Evolutionary conservation across 1,140 invertebrate genomes (phyloP).

Genomic region (Pollicipes pollicipes): DNA sequence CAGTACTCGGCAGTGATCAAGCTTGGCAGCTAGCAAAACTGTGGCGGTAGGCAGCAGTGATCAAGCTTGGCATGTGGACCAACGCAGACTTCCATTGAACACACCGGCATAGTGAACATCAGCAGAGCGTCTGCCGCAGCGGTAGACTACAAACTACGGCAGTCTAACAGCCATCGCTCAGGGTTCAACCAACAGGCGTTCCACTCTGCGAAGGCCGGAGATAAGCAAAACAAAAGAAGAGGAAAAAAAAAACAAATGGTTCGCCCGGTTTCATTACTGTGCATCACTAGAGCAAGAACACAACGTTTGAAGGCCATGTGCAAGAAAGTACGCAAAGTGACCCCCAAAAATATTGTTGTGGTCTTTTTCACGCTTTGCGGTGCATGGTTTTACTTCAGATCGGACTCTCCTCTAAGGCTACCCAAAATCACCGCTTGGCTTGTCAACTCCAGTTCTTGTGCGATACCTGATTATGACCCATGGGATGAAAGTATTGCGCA

Average conservation of each 20-base stretch:
- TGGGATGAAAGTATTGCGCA: not conserved
- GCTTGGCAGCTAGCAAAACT: too few relatives aligned
- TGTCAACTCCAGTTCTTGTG: not conserved
- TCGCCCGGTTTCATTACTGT: not conserved
- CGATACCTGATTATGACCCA: not conserved
- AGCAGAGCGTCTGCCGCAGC: too few relatives aligned
- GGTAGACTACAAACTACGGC: too few relatives aligned
- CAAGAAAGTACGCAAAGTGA: not conserved
- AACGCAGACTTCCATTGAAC: too few relatives aligned
- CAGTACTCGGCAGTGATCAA: too few relatives aligned
- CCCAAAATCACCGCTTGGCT: not conserved
- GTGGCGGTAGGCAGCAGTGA: too few relatives aligned
- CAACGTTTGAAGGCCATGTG: not conserved
- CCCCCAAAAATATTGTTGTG: too few relatives aligned
- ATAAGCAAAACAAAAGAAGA: not conserved
- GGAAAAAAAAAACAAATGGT: not conserved
- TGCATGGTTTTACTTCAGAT: not conserved
- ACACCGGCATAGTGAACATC: too few relatives aligned
- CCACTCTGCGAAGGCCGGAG: not conserved
- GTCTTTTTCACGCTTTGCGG: too few relatives aligned
- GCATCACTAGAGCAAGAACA: not conserved
- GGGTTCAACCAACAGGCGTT: too few relatives aligned
- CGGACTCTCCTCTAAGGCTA: not conserved
- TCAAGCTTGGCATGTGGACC: too few relatives aligned
- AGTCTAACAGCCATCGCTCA: too few relatives aligned